These are phyloP conservation scores for Echiichthys vipera DNA, from an alignment of 2,797 vertebrate genomes.

Conservation along the genomic window DNA sequence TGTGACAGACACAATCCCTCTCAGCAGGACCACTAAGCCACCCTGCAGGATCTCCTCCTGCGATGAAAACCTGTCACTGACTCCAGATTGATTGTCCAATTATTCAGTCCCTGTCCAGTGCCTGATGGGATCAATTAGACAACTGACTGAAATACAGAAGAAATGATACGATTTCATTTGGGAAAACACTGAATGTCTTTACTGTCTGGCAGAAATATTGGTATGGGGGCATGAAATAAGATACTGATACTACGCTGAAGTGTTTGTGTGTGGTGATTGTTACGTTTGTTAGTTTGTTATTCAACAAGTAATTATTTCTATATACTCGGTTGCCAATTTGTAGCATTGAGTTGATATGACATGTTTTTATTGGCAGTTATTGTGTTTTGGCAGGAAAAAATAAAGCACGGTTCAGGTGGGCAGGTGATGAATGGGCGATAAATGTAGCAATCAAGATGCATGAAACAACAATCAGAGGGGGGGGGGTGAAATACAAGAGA, in stretches of 20 bases:
- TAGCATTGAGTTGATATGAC: not conserved
- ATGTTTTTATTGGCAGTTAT: constrained; percentile 11
- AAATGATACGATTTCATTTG: not conserved
- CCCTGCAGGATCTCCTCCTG: constrained; percentile 7
- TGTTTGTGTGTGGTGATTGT: not conserved
- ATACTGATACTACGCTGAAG: not conserved
- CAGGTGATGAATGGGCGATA: constrained; percentile 39
- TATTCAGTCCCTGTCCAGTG: constrained; percentile 31
- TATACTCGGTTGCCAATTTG: not conserved
- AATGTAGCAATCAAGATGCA: constrained; percentile 22
- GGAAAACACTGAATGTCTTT: not conserved
- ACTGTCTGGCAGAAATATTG: not conserved
- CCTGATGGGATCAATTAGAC: constrained; percentile 51
- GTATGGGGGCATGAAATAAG: not conserved
- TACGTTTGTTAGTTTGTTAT: not conserved
- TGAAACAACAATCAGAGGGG: constrained; percentile 19
- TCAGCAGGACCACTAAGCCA: constrained; percentile 27
- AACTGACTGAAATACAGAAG: not conserved
- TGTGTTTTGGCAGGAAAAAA: constrained; percentile 17
- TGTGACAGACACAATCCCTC: constrained; percentile 22
- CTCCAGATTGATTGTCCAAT: constrained; percentile 48
- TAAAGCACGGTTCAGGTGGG: constrained; percentile 10
- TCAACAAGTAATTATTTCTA: constrained; percentile 30
- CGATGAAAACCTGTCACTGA: constrained; percentile 33
- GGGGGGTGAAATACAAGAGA: not conserved